Percentiles rank a stretch among this genome's conserved stretches.
Evolutionary conservation across 2,797 vertebrate species (phyloP).

Genomic region (Lagocephalus sceleratus): DNA sequence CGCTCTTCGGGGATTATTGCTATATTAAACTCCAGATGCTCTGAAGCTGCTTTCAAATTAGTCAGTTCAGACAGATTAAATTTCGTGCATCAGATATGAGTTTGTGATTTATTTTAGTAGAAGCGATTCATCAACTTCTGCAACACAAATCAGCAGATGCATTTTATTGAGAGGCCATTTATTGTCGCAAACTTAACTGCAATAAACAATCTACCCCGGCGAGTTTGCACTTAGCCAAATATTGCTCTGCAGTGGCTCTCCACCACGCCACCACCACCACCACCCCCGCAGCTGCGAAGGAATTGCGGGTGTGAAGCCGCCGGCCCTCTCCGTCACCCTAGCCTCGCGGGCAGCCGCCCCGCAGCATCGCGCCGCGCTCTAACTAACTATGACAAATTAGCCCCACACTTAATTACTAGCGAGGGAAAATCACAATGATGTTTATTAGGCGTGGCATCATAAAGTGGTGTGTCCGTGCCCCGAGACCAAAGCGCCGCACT

Average conservation of each 20-base stretch:
- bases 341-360: conserved; percentile 37
- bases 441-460: conserved; percentile 75
- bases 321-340: conserved; percentile 38
- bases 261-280: conserved; percentile 19
- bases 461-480: conserved; percentile 64
- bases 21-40: conserved; percentile 4
- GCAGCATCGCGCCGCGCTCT: conserved; percentile 60
- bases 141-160: background rate
- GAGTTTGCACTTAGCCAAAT: too few relatives aligned
- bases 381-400: conserved; percentile 82
- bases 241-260: conserved; percentile 31
- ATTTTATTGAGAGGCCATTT: background rate
- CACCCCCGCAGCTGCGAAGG: conserved; percentile 30
- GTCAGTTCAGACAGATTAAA: background rate
- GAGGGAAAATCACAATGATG: conserved; percentile 76
- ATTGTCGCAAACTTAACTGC: conserved; percentile 3
- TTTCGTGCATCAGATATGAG: background rate
- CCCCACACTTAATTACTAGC: conserved; percentile 76
- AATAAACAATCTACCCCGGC: conserved; percentile 38
- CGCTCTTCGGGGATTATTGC: background rate
- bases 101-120: background rate
- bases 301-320: conserved; percentile 37
- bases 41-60: background rate
- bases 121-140: background rate
- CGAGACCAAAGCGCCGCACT: conserved; percentile 53